A percentile compares a stretch with the other conserved stretches of the same genome.
Conservation (phyloP, 1,140 invertebrate genomes). For the Zaprionus ghesquierei region DNA sequence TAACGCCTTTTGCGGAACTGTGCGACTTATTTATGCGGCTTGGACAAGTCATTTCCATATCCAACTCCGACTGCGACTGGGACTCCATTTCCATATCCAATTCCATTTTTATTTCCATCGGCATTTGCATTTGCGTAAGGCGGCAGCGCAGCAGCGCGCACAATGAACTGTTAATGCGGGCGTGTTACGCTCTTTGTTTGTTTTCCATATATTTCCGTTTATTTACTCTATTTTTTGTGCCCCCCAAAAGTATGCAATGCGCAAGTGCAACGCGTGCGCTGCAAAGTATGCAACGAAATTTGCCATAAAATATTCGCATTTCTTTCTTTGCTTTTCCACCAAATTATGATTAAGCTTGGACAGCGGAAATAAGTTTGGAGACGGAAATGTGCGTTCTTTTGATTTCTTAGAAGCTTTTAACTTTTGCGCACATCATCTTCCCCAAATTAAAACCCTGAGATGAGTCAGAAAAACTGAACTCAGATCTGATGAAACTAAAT, state of each 20-base stretch:
- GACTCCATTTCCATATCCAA: conserved; percentile 38
- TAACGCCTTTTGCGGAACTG: conserved; percentile 40
- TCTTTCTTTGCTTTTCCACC: neutral
- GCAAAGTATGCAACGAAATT: conserved; percentile 17
- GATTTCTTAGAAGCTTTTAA: neutral
- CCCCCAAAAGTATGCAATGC: conserved; percentile 31
- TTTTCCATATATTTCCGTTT: neutral
- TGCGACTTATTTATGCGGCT: conserved; percentile 61
- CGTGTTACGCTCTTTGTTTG: neutral
- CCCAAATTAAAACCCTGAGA: neutral
- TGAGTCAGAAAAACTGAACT: neutral
- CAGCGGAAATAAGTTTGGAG: neutral
- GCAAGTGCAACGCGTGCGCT: conserved; percentile 7
- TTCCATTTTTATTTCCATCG: conserved; percentile 38
- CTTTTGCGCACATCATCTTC: neutral
- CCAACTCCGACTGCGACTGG: conserved; percentile 34
- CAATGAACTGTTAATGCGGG: conserved; percentile 58
- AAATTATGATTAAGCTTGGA: neutral
- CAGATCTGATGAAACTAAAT: too few relatives aligned
- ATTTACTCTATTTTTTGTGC: neutral
- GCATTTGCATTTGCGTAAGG: conserved; percentile 30
- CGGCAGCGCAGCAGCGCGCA: conserved; percentile 32
- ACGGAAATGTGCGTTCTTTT: neutral
- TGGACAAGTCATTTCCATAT: conserved; percentile 32
- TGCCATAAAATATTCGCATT: neutral